Base-by-base conservation (phyloP, 2,797 vertebrate genomes). In the Myripristis jacobus region DNA sequence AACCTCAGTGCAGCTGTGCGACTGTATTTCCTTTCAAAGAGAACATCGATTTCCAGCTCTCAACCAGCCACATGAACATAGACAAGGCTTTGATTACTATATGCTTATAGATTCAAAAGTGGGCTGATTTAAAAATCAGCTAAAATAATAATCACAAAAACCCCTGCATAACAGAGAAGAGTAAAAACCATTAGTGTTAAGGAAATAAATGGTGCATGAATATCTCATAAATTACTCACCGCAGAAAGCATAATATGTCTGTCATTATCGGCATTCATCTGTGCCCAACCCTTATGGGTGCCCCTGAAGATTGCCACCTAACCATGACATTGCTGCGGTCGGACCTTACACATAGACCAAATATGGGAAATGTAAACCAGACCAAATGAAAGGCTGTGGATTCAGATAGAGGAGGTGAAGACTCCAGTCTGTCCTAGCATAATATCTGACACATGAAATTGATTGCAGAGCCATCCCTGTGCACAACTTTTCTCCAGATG, bases 1-100 rank as follows among this genome's bases (percentile, higher is more conserved):
- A 81, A 81, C 84, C 81, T 87, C 66, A 48, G 70, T 41, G 80
- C 88, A 91, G 90, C 90, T 89, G 88, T 87, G 86, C 66, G 21
- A 77, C 67, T 79, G 79, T 76, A 84, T 88, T 44, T 59, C 25
- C 64, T 46, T 43, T 73, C 89, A 89, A 86, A 75, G 71, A 79
- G 59, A 54, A 56, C 62, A 4, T 85, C 82, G 70, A 85, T 80
- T 84, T 78, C 70, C 78, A 74, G 46, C 70, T 87, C 67, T 79
- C 57, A 63, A 85, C 74, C 66, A 80, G 78, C 56, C 53, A 58
- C 75, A 52, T 65, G 72, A 80, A 70, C 78, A 73, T 46, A 70
- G 54, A 65, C 24, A 52, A 36, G 27, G 38, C 68, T 65, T 71
- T 71, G 60, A 68, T 76, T 73, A 60, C 65, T 75, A 71, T 56